Evolutionary conservation across 2,113 vertebrate genomes (phyloP).

Genomic region (Notarius lentiginosus): DNA sequence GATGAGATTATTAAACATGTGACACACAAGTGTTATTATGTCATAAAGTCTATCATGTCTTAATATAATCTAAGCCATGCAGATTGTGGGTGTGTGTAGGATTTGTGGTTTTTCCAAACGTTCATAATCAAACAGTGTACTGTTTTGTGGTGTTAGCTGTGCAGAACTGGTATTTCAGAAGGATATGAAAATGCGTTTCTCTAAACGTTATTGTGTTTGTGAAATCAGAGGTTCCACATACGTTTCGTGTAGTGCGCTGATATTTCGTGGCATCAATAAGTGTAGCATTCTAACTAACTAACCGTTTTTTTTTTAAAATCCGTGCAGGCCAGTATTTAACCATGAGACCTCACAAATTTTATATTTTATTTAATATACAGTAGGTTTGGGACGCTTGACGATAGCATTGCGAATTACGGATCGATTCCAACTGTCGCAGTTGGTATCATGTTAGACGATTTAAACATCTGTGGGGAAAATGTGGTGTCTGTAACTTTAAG

Average conservation of each 20-base stretch:
- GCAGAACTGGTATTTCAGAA: neutral
- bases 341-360: neutral
- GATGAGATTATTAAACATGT: neutral
- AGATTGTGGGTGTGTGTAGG: neutral
- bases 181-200: neutral
- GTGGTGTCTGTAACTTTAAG: neutral
- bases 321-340: neutral
- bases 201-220: neutral
- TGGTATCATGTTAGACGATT: neutral
- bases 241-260: neutral
- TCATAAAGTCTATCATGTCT: neutral
- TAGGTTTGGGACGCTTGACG: neutral
- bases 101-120: neutral
- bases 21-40: neutral
- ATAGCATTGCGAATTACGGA: neutral
- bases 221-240: neutral
- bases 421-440: neutral
- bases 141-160: neutral
- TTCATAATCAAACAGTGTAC: neutral
- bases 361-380: neutral
- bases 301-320: neutral
- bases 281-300: neutral
- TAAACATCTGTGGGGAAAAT: neutral
- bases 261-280: neutral
- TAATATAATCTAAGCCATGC: neutral